Evolutionary conservation across 2,113 vertebrate genomes (phyloP), one percentile per base, ranked within the genome.

Genomic region (Callaeas wilsoni): DNA sequence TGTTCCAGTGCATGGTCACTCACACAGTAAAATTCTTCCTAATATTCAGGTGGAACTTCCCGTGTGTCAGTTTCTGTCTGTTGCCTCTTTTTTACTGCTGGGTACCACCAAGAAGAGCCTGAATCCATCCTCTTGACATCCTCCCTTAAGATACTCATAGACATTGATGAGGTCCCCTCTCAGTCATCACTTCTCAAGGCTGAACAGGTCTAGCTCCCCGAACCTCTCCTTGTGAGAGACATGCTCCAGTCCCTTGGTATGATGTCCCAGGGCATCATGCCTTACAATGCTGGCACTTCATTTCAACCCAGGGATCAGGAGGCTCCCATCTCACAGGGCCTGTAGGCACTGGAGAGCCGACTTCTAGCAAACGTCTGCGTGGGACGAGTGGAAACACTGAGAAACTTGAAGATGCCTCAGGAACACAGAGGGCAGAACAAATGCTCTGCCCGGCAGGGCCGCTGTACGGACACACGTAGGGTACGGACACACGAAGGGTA

Each of bases 401-500:
- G 50, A 60, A n/a, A 41, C 49, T 2, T 13, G 32, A 5, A 16
- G 5, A 8, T 16, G 27, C 32, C 35, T 42, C 57, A 23, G 8
- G 18, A 26, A 9, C 13, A 42, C 32, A 11, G 3, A 7, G 0
- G 4, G 6, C 11, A 41, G 35, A 42, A 13, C 16, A 30, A 16
- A 6, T 0, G 42, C 73, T 37, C 27, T 33, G 44, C 23, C 6
- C 16, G 16, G 29, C 29, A 9, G 19, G 33, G 33, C 27, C 15
- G 37, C 44, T 23, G 18, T 10, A 23, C 1, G 39, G 22, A 16
- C 37, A 42, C 32, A 23, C 4, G 7, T 1, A 4, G 19, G 30
- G 7, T 7, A 32, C 0, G 25, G 33, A 32, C 20, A 52, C 30
- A 12, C 12, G 8, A 0, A 2, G 21, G 16, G 15, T 2, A 14